Base-by-base conservation (phyloP, 1,140 invertebrate genomes). In the Cotesia vestalis region DNA sequence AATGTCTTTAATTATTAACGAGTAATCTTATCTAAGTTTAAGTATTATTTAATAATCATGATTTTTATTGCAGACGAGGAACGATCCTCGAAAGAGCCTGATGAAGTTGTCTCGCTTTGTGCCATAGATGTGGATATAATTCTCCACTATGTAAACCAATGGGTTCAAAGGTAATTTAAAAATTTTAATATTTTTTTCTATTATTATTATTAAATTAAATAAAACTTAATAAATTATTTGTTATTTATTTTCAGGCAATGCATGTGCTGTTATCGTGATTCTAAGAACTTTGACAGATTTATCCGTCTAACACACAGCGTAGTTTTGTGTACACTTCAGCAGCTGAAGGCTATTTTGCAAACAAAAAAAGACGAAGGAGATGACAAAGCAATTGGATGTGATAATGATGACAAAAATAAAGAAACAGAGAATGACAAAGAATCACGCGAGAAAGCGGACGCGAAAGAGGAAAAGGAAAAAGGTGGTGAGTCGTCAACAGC, bases 201-300 rank as follows among this genome's bases (percentile, higher is more conserved):
- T 52, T 52, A 52, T 52, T 52, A 52, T 52, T 11, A 52, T 14
- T 55, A 55, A 61, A 38, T 17, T 27, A 57, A 60, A 36, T 55
- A 17, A 17, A 17, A 17, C 0, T 17, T 17, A 17, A 17, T 17
- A 1, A 17, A 46, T 68, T 60, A 6, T 0, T 6, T 6, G 20
- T 38, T 51, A 52, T 52, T 14, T 9, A 14, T 75, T 90, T 89
- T 75, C 83, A 92, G 94, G 79, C 95, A 96, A 88, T 97, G 95
- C 82, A 95, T 96, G 91, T 96, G 95, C 85, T 95, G 94, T 86
- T 96, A 95, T 85, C 91, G 95, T 74, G 95, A 96, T 86, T 89
- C 91, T 67, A 95, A 95, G 84, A 96, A 96, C 81, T 94, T 95
- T 87, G 95, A 96, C 84, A 89, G 94, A 76, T 94, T 96, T 79